Evolutionary conservation across 2,113 vertebrate genomes (phyloP), one percentile per base, ranked within the genome.

Genomic region (Ammodytes dubius): DNA sequence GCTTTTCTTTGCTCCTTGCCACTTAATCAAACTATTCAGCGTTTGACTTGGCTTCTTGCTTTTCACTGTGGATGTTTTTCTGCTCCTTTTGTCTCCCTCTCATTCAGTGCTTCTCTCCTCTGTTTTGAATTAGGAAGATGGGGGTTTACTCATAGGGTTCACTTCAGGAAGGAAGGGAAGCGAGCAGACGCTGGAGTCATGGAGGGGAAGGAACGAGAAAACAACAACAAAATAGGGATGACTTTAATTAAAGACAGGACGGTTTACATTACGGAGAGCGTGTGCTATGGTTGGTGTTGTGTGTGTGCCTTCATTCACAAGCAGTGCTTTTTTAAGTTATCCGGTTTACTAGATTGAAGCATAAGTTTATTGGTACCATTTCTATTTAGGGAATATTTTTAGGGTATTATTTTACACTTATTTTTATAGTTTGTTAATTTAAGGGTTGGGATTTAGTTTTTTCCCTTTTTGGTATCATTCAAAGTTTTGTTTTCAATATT

Each of bases 241-340:
- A 68, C 66, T 88, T 83, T 83, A 83, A 90, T 91, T 84, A 87
- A 77, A 77, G 47, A 67, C 47, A 46, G 61, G 58, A 74, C 42
- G 52, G 56, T 50, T 54, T 74, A 42, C 49, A 52, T 60, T 83
- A 47, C 47, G 50, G 39, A n/a, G 19, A 60, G 17, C 50, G 8
- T 45, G 12, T 45, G 4, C 3, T 42, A 37, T 17, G 63, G 19
- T 58, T 47, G 37, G 27, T 49, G 42, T 27, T 52, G 49, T 1
- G 49, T 46, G 14, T 49, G 8, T 56, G 35, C 40, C 19, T 79
- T 39, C 39, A 65, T 70, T 74, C 39, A 63, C 7, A 57, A 56
- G 57, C 35, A 39, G 10, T 39, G 37, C 56, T n/a, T 46, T 61
- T 71, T 40, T 7, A 35, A 27, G 6, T 50, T 52, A 27, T 65